These are phyloP conservation scores for Suncus etruscus DNA, from an alignment of 2,113 vertebrate species.

Conservation along the genomic window DNA sequence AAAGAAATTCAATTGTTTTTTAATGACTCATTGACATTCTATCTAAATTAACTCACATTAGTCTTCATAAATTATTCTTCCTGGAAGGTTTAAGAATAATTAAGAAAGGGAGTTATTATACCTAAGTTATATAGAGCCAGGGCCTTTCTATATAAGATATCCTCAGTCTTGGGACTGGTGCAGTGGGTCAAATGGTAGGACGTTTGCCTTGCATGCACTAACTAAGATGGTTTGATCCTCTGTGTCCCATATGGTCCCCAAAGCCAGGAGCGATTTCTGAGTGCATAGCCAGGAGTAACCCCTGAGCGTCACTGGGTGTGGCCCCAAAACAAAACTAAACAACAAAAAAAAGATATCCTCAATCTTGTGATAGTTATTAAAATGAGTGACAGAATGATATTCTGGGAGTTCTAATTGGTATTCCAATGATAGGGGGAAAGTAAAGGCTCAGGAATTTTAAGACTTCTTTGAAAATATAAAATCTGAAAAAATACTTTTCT, in stretches of 20 bases:
- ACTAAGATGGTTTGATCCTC: no score
- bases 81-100: conserved; percentile 20
- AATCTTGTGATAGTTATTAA: conserved; percentile 12
- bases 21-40: conserved; percentile 13
- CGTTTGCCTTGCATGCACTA: no score
- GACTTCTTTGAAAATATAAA: conserved; percentile 19
- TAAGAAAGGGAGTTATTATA: conserved; percentile 31
- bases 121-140: background rate
- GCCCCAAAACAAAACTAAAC: no score
- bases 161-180: background rate
- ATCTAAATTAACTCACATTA: background rate
- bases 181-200: no score
- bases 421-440: background rate
- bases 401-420: background rate
- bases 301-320: no score
- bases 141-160: background rate
- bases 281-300: no score
- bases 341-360: no score
- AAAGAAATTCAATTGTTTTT: conserved; percentile 23
- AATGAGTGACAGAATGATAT: conserved; percentile 22
- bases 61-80: conserved; percentile 57
- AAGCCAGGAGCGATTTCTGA: no score
- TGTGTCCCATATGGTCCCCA: no score
- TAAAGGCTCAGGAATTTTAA: background rate
- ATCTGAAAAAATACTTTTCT: background rate